Conservation (phyloP, 2,113 vertebrate genomes). For the Ptychochromis oligacanthus region DNA sequence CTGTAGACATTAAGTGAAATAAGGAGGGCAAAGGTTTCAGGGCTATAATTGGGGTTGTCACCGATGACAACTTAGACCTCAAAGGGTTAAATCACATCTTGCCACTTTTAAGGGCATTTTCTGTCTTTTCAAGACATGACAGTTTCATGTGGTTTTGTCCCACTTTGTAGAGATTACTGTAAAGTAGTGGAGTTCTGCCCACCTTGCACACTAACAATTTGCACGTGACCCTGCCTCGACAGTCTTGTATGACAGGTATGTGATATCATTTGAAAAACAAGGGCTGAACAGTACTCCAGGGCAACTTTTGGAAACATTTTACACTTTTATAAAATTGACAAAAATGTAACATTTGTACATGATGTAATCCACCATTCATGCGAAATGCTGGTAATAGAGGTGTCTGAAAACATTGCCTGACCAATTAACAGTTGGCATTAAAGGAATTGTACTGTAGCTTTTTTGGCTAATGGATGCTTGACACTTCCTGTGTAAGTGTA, state of each 20-base stretch:
- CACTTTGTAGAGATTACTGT: neutral
- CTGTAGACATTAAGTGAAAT: too few relatives aligned
- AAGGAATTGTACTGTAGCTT: neutral
- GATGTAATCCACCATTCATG: neutral
- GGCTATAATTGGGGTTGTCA: too few relatives aligned
- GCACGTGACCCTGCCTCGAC: neutral
- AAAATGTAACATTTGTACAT: neutral
- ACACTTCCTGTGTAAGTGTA: neutral
- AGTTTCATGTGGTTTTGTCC: neutral
- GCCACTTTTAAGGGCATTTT: too few relatives aligned
- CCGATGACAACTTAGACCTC: too few relatives aligned
- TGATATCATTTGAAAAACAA: neutral
- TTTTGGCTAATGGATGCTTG: neutral
- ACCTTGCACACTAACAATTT: neutral
- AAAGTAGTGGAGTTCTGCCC: neutral
- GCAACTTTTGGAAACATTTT: neutral
- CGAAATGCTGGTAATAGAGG: neutral
- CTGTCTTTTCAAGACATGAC: too few relatives aligned
- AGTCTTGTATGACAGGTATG: neutral
- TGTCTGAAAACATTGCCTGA: constrained; percentile 4
- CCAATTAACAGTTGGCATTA: neutral
- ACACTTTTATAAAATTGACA: neutral
- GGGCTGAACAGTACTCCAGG: neutral
- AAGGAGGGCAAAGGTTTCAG: too few relatives aligned
- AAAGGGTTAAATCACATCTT: too few relatives aligned